Percentiles rank a stretch among this genome's conserved stretches.
These are phyloP conservation scores for Drosophila antonietae DNA, from an alignment of 2,888 invertebrate species.

Conservation along the genomic window DNA sequence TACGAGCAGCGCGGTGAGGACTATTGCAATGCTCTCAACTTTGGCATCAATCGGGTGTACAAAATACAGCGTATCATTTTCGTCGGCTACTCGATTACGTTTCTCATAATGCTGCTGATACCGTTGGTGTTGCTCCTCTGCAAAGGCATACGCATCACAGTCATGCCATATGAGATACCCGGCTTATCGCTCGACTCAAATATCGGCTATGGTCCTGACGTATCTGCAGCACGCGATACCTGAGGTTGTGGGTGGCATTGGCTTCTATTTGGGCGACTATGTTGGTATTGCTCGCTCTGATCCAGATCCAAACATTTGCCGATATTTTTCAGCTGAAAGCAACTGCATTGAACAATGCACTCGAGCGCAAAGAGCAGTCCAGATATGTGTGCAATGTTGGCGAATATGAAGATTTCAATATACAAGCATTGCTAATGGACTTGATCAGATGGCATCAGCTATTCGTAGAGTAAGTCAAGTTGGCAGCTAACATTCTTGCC, in stretches of 20 bases:
- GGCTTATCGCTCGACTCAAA: constrained; percentile 45
- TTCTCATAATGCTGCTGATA: constrained; percentile 25
- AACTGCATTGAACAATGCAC: constrained; percentile 26
- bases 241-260: constrained; percentile 31
- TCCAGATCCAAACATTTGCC: constrained; percentile 54
- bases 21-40: constrained; percentile 24
- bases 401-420: background rate
- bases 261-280: constrained; percentile 55
- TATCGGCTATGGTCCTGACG: constrained; percentile 35
- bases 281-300: constrained; percentile 38
- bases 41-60: constrained; percentile 41
- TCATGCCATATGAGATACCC: constrained; percentile 50
- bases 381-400: constrained; percentile 15
- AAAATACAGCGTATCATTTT: constrained; percentile 35
- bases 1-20: constrained; percentile 35
- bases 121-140: constrained; percentile 32
- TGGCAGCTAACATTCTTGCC: rapidly evolving
- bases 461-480: constrained; percentile 46
- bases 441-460: constrained; percentile 61
- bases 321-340: constrained; percentile 51
- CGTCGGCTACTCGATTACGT: constrained; percentile 46
- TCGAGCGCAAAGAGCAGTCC: constrained; percentile 25
- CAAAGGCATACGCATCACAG: constrained; percentile 51
- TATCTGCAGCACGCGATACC: constrained; percentile 34
- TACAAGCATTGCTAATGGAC: constrained; percentile 43